Conservation (phyloP, 2,888 invertebrate species). For the Zonitis immaculata region DNA sequence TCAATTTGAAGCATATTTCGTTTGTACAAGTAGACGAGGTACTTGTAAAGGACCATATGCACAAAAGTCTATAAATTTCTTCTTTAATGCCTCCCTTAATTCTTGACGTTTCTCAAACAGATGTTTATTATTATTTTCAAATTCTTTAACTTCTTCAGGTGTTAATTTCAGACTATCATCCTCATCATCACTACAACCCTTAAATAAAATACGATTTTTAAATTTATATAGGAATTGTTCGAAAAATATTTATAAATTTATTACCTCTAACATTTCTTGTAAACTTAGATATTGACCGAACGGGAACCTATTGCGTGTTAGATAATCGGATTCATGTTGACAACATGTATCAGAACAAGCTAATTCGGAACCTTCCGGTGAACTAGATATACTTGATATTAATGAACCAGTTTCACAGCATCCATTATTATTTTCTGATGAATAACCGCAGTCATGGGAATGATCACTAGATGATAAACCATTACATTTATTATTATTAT, state of each 20-base stretch:
- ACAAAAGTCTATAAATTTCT: slow-evolving; percentile 79
- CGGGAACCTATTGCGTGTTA: slow-evolving; percentile 37
- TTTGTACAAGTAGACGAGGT: slow-evolving; percentile 44
- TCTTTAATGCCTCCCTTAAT: slow-evolving; percentile 73
- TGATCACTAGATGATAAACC: slow-evolving; percentile 63
- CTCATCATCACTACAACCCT: slow-evolving; percentile 77
- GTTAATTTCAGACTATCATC: slow-evolving; percentile 79
- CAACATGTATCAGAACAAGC: slow-evolving; percentile 87
- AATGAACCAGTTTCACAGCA: slow-evolving; percentile 63
- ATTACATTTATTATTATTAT: slow-evolving; percentile 45
- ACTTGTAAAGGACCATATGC: slow-evolving; percentile 51
- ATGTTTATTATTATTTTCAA: slow-evolving; percentile 73
- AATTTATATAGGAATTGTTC: background rate
- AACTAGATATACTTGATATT: slow-evolving; percentile 75
- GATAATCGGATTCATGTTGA: slow-evolving; percentile 59
- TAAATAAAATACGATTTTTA: slow-evolving; percentile 8
- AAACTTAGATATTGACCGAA: slow-evolving; percentile 60
- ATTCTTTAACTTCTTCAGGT: slow-evolving; percentile 82
- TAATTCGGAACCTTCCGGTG: slow-evolving; percentile 85
- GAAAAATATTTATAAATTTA: background rate
- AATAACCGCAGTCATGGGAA: slow-evolving; percentile 83
- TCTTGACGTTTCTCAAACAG: slow-evolving; percentile 76
- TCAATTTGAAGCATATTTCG: slow-evolving; percentile 46
- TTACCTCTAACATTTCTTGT: slow-evolving; percentile 72
- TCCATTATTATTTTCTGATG: slow-evolving; percentile 76